Conservation (phyloP, 2,113 vertebrate genomes). For the Ochotona princeps region DNA sequence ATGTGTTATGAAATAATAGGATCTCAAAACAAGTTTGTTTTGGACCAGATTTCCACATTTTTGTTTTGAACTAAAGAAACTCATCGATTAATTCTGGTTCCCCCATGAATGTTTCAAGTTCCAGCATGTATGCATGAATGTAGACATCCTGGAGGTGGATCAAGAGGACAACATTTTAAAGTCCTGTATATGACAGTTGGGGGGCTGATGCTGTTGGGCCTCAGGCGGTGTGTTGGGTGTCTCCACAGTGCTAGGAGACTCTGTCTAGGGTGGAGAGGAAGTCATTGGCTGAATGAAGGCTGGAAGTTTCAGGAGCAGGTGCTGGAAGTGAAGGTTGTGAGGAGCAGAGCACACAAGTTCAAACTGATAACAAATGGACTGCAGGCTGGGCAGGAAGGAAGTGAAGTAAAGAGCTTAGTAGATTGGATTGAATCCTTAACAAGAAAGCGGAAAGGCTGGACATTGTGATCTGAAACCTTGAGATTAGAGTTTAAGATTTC, state of each 20-base stretch:
- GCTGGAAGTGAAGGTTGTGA: background rate
- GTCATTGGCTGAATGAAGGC: background rate
- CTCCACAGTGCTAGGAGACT: background rate
- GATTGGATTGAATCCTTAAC: background rate
- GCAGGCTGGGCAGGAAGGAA: background rate
- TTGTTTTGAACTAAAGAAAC: no score
- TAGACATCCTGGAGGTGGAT: background rate
- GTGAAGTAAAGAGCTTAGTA: background rate
- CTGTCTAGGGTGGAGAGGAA: background rate
- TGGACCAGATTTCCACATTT: no score
- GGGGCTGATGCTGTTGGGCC: accelerated
- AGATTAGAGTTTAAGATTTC: background rate
- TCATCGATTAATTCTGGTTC: no score
- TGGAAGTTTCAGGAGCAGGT: background rate
- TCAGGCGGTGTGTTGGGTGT: background rate
- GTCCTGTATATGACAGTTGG: background rate
- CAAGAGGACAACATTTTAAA: background rate
- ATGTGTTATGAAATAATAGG: no score
- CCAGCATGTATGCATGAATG: no score
- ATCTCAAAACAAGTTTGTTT: no score
- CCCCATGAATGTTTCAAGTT: no score
- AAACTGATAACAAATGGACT: background rate
- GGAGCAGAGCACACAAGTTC: background rate
- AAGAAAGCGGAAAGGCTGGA: background rate
- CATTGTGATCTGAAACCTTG: background rate